Percentiles rank a stretch among this genome's conserved stretches.
Evolutionary conservation across 2,888 invertebrate species (phyloP).

Genomic region (Tanaodytes sp.): DNA sequence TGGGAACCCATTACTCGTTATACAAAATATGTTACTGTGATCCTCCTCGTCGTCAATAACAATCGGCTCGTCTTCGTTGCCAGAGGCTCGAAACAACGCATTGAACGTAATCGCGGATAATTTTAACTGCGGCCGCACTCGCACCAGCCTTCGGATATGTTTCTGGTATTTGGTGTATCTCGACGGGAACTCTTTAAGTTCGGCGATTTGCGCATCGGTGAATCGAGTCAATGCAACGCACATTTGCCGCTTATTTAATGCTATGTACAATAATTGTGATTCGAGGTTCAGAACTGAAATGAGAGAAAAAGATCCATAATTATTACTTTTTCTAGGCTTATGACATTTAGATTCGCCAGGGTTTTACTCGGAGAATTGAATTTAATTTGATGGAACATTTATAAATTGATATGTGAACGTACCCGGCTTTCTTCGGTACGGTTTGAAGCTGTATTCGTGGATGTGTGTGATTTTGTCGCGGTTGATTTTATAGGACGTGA

Average conservation of each 20-base stretch:
- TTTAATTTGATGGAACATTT: too few species aligned
- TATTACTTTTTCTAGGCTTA: too few species aligned
- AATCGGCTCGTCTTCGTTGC: slow-evolving; percentile 53
- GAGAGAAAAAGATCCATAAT: not conserved
- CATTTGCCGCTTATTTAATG: slow-evolving; percentile 73
- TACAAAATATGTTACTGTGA: slow-evolving; percentile 23
- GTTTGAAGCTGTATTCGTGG: slow-evolving; percentile 67
- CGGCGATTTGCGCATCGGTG: slow-evolving; percentile 73
- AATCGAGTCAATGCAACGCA: slow-evolving; percentile 74
- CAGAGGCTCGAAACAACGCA: slow-evolving; percentile 6
- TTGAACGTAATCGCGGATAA: slow-evolving; percentile 37
- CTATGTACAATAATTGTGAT: slow-evolving; percentile 74
- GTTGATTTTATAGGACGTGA: slow-evolving; percentile 66
- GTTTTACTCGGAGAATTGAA: too few species aligned
- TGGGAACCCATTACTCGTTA: too few species aligned
- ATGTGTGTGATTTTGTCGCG: slow-evolving; percentile 64
- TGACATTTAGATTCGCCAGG: too few species aligned
- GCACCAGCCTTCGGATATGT: slow-evolving; percentile 52
- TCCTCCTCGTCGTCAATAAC: slow-evolving; percentile 57
- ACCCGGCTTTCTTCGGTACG: slow-evolving; percentile 66
- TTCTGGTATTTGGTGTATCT: slow-evolving; percentile 57
- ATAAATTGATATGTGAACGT: slow-evolving; percentile 44
- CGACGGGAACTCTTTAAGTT: slow-evolving; percentile 61
- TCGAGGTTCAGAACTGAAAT: slow-evolving; percentile 63
- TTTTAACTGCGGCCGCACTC: slow-evolving; percentile 46